A percentile compares a stretch with the other conserved stretches of the same genome.
These are phyloP conservation scores for Agriopis aurantiaria DNA, from an alignment of 2,888 invertebrate species.

Conservation along the genomic window DNA sequence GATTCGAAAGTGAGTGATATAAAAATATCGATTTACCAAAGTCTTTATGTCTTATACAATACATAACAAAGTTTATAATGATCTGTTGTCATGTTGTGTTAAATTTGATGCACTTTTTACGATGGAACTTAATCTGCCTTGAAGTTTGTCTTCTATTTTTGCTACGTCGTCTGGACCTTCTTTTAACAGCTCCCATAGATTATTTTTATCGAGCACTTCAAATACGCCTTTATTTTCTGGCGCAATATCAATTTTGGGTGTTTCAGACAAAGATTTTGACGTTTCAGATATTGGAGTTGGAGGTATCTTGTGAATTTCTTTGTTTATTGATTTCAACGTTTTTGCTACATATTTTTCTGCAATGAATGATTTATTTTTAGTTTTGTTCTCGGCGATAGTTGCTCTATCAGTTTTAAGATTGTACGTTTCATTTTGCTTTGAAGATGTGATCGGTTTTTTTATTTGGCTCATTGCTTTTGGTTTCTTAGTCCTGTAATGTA, in stretches of 20 bases:
- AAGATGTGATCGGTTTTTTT: slow-evolving; percentile 63
- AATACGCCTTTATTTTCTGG: slow-evolving; percentile 84
- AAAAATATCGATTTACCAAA: slow-evolving; percentile 81
- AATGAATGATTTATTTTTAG: slow-evolving; percentile 60
- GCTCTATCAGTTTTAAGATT: slow-evolving; percentile 49
- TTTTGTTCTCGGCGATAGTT: slow-evolving; percentile 57
- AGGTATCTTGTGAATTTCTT: slow-evolving; percentile 83
- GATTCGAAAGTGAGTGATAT: slow-evolving; percentile 61
- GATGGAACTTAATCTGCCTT: slow-evolving; percentile 66
- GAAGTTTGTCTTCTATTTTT: slow-evolving; percentile 75
- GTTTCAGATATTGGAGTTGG: slow-evolving; percentile 81
- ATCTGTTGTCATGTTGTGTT: slow-evolving; percentile 67
- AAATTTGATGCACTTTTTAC: slow-evolving; percentile 63
- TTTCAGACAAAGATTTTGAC: slow-evolving; percentile 69
- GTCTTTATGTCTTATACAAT: slow-evolving; percentile 82
- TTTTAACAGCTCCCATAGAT: slow-evolving; percentile 87
- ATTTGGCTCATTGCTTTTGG: slow-evolving; percentile 75
- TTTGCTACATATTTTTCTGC: slow-evolving; percentile 64
- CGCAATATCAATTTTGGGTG: slow-evolving; percentile 71
- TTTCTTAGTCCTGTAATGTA: slow-evolving; percentile 78
- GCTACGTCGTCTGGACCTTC: slow-evolving; percentile 77
- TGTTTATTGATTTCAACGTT: slow-evolving; percentile 80
- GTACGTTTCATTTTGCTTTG: slow-evolving; percentile 53
- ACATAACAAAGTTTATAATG: slow-evolving; percentile 83
- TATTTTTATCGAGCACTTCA: slow-evolving; percentile 87